Percentiles rank a stretch among this genome's conserved stretches.
phyloP scores from a whole-genome alignment of 2,888 invertebrate genomes.

The Caenorhabditis sulstoni region DNA sequence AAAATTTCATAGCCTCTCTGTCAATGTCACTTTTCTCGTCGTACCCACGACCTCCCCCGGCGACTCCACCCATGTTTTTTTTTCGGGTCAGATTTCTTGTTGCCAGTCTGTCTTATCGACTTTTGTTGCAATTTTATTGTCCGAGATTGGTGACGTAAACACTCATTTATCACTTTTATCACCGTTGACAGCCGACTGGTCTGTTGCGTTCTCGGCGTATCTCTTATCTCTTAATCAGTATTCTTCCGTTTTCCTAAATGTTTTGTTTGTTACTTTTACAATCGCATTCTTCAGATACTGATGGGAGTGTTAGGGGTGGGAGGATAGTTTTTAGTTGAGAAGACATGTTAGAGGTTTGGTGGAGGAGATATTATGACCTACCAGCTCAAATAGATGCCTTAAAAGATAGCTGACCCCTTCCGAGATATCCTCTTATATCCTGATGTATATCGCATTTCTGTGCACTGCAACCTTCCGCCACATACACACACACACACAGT shows the following conservation, averaged over 20 bases:
- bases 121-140: not conserved
- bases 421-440: not conserved
- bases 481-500: too few relatives aligned
- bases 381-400: constrained; percentile 14
- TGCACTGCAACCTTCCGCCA: constrained; percentile 32
- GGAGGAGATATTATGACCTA: not conserved
- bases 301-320: too few relatives aligned
- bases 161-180: constrained; percentile 50
- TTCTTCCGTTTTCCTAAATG: constrained; percentile 34
- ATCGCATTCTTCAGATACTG: not conserved
- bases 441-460: constrained; percentile 43
- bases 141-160: constrained; percentile 32
- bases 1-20: constrained; percentile 27
- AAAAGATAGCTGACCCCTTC: constrained; percentile 34
- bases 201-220: constrained; percentile 7
- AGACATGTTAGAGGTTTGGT: too few relatives aligned
- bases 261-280: constrained; percentile 41
- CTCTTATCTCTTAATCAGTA: constrained; percentile 50
- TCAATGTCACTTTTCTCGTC: constrained; percentile 1
- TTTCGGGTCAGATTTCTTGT: constrained; percentile 12
- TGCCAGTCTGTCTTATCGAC: not conserved
- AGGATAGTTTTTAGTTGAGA: too few relatives aligned
- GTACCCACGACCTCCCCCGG: not conserved
- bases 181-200: constrained; percentile 48
- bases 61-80: not conserved